These are phyloP conservation scores for Protonemura montana DNA, from an alignment of 2,888 invertebrate species.

Conservation along the genomic window DNA sequence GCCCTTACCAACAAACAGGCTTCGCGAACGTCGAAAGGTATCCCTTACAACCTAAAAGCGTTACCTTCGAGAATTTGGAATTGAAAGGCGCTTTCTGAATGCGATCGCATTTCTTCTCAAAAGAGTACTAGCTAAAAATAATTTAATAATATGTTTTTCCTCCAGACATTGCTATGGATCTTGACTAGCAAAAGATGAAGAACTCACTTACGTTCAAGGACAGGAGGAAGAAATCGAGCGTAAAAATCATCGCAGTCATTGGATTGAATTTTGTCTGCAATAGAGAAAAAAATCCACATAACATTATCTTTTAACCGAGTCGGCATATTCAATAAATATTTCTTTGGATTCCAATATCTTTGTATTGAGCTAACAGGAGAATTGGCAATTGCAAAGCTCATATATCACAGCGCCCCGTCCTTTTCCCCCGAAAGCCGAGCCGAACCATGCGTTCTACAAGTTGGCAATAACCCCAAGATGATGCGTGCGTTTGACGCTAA, in stretches of 20 bases:
- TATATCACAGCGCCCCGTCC: not conserved
- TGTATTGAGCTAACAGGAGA: too few relatives aligned
- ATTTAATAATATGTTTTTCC: not conserved
- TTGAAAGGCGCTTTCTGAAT: too few relatives aligned
- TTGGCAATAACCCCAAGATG: too few relatives aligned
- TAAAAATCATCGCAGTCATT: slow-evolving; percentile 76
- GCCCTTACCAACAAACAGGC: not conserved
- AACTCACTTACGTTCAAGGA: slow-evolving; percentile 76
- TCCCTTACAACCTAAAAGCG: too few relatives aligned
- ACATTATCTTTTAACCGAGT: not conserved
- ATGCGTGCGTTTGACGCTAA: too few relatives aligned
- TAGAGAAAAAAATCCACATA: slow-evolving; percentile 52
- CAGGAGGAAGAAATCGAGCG: slow-evolving; percentile 79
- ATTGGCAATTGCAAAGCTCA: too few relatives aligned
- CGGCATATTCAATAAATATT: too few relatives aligned
- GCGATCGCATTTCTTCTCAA: not conserved
- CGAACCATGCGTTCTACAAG: too few relatives aligned
- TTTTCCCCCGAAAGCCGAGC: not conserved
- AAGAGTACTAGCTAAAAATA: not conserved
- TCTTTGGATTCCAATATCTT: too few relatives aligned
- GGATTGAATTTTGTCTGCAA: slow-evolving; percentile 77
- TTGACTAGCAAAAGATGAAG: not conserved
- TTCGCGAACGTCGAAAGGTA: not conserved
- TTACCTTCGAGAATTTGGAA: too few relatives aligned
- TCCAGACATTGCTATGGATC: not conserved